phyloP scores from a whole-genome alignment of 2,113 vertebrate genomes.

The Synchiropus splendidus region DNA sequence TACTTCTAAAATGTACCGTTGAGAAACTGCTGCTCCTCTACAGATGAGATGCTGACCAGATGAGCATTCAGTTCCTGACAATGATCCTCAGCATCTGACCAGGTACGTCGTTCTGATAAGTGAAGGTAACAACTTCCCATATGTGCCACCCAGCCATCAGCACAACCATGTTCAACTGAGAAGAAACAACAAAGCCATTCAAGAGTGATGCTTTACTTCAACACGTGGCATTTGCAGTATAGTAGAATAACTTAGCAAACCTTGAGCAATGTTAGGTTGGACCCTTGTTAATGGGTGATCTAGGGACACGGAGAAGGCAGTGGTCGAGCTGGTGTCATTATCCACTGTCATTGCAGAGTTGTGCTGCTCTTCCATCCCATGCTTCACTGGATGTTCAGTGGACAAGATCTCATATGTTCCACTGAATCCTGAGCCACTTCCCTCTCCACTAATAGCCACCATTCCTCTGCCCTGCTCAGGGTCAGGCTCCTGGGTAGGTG shows the following conservation, averaged over 20 bases:
- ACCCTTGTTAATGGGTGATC: constrained; percentile 44
- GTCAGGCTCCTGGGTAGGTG: constrained; percentile 44
- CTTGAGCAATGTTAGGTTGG: constrained; percentile 37
- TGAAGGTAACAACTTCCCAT: constrained; percentile 86
- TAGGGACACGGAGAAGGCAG: constrained; percentile 43
- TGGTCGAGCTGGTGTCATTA: constrained; percentile 33
- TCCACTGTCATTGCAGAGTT: constrained; percentile 15
- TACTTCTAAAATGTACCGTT: constrained; percentile 93
- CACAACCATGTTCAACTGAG: constrained; percentile 63
- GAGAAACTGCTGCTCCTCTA: constrained; percentile 87
- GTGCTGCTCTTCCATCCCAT: not conserved
- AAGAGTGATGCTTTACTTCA: not conserved
- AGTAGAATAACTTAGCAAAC: constrained; percentile 23
- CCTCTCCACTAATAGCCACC: constrained; percentile 54
- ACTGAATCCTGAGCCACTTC: constrained; percentile 48
- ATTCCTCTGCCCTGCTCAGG: constrained; percentile 71
- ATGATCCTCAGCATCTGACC: constrained; percentile 79
- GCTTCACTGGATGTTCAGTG: constrained; percentile 9
- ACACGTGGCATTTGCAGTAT: not conserved
- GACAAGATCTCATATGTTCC: not conserved
- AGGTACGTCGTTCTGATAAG: constrained; percentile 77
- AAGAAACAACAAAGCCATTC: constrained; percentile 3
- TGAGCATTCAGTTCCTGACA: constrained; percentile 81
- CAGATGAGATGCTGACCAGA: constrained; percentile 84
- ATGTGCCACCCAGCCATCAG: constrained; percentile 85